Conservation (phyloP, 2,888 invertebrate species). For the Patella ulyssiponensis region DNA sequence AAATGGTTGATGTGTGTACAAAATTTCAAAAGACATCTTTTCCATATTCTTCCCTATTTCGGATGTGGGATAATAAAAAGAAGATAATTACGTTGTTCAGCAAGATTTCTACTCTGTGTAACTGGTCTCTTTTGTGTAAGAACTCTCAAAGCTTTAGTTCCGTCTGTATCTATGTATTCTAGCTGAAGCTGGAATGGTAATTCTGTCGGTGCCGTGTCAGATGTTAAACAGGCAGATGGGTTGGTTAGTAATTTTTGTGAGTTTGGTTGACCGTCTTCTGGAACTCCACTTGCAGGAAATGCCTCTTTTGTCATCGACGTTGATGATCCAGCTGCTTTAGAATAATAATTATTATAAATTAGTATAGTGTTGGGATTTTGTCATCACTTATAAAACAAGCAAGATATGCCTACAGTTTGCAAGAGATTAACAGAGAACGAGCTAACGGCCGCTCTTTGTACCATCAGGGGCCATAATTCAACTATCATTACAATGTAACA, state of each 20-base stretch:
- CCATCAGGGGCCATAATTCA: too few species aligned
- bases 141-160: constrained; percentile 65
- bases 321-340: constrained; percentile 21
- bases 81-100: constrained; percentile 59
- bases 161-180: constrained; percentile 65
- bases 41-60: too few species aligned
- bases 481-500: background rate
- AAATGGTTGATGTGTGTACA: too few species aligned
- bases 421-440: too few species aligned
- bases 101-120: constrained; percentile 57
- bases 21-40: too few species aligned
- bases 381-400: constrained; percentile 21
- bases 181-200: constrained; percentile 69
- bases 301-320: constrained; percentile 14
- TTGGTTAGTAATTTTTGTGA: too few species aligned
- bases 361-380: constrained; percentile 10
- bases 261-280: too few species aligned
- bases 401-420: background rate
- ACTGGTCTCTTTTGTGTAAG: constrained; percentile 62
- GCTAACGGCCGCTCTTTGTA: too few species aligned
- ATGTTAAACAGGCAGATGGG: too few species aligned
- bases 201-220: constrained; percentile 24
- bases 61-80: background rate
- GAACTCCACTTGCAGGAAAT: too few species aligned
- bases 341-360: constrained; percentile 12